Conservation (phyloP, 2,113 vertebrate genomes). For the Aldabrachelys gigantea region DNA sequence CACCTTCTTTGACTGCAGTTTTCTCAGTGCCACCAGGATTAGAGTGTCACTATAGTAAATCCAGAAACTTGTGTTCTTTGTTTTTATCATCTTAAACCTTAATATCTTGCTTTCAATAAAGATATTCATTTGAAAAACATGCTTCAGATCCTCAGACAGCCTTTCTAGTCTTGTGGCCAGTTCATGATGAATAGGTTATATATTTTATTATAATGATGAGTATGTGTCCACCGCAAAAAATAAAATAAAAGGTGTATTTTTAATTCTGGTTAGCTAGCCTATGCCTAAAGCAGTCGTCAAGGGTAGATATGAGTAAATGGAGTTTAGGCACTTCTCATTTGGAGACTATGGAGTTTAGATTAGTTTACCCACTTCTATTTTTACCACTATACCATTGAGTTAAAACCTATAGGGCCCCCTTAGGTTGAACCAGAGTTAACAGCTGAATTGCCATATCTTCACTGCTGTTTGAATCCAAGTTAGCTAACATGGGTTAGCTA, state of each 20-base stretch:
- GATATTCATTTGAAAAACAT: neutral
- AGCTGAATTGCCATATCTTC: neutral
- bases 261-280: neutral
- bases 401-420: neutral
- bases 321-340: neutral
- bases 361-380: neutral
- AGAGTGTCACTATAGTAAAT: neutral
- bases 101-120: neutral
- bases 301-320: neutral
- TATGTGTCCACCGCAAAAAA: neutral
- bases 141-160: neutral
- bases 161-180: neutral
- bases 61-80: neutral
- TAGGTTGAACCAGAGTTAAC: neutral
- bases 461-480: neutral
- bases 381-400: neutral
- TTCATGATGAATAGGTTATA: neutral
- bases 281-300: neutral
- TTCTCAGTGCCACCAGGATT: neutral
- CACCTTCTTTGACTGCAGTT: neutral
- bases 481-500: neutral
- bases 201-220: neutral
- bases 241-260: neutral
- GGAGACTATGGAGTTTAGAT: neutral
- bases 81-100: neutral